Evolutionary conservation across 64 coral and sea anemone species (phyloP), one percentile per base, ranked within the genome.

Genomic region (Montipora foliosa): DNA sequence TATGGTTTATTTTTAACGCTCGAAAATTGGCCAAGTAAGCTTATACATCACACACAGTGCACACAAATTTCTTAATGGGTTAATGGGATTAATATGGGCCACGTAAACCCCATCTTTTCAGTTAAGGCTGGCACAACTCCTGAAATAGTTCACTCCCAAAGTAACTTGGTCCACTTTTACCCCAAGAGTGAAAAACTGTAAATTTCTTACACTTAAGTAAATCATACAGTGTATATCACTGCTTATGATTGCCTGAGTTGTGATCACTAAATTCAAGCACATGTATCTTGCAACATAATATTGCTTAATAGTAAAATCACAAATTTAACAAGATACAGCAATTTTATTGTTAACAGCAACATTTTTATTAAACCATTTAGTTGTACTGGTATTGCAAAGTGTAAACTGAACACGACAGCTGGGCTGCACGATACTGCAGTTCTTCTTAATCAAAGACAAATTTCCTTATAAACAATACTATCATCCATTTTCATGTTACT

Each of bases 361-460:
- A 76, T 76, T 76, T 76, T 76, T 55, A 76, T 76, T 76, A 76
- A 76, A 76, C 74, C 74, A 76, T 76, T 48, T 76, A 76, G 74
- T 76, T 76, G 45, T 13, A 76, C 52, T 55, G 52, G 52, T 55
- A 55, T 55, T 55, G 52, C 52, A 55, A 55, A 76, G 74, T 76
- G 74, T 76, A 76, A 76, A 76, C 44, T 76, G 44, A 76, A 76
- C 74, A 76, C 74, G 8, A 76, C 74, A 76, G 74, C 44, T 76
- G 44, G 74, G 74, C 44, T 76, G 48, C 74, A 76, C 14, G 24
- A 76, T 76, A 76, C 44, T 76, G 74, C 74, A 47, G 74, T 76
- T 76, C 74, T 76, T 76, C 37, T 37, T 37, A 76, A 76, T 76
- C 24, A 76, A 37, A 8, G 44, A 47, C 9, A 76, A 76, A 76